phyloP scores from a whole-genome alignment of 1,140 invertebrate species.

The Maniola jurtina region DNA sequence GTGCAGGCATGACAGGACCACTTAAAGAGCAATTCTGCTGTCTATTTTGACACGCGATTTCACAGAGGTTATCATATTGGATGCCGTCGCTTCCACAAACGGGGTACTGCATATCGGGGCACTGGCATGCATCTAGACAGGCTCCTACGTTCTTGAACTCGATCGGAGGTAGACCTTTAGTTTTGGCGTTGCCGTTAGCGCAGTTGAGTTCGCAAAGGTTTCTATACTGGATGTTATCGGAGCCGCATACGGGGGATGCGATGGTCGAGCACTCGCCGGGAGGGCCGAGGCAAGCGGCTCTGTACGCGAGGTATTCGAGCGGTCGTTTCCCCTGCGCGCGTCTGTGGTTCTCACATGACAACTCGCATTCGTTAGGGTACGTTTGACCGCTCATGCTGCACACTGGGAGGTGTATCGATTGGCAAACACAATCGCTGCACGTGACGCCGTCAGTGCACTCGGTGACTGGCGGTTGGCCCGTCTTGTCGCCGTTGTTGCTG shows the following conservation, averaged over 20 bases:
- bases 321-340: slow-evolving; percentile 25
- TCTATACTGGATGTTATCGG: slow-evolving; percentile 41
- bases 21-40: slow-evolving; percentile 20
- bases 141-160: slow-evolving; percentile 38
- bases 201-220: slow-evolving; percentile 40
- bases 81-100: slow-evolving; percentile 38
- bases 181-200: slow-evolving; percentile 17
- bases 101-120: slow-evolving; percentile 34
- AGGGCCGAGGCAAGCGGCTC: slow-evolving; percentile 36
- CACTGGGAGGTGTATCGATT: slow-evolving; percentile 80
- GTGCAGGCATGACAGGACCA: slow-evolving; percentile 14
- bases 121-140: slow-evolving; percentile 35
- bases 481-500: slow-evolving; percentile 15
- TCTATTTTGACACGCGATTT: slow-evolving; percentile 33
- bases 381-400: slow-evolving; percentile 47
- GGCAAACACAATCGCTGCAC: slow-evolving; percentile 39
- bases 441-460: slow-evolving; percentile 17
- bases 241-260: slow-evolving; percentile 41
- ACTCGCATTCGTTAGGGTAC: slow-evolving; percentile 46
- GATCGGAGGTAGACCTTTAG: slow-evolving; percentile 17
- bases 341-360: slow-evolving; percentile 40
- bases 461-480: slow-evolving; percentile 4
- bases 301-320: slow-evolving; percentile 37
- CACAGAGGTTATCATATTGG: slow-evolving; percentile 35
- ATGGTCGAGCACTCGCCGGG: slow-evolving; percentile 30